phyloP scores from a whole-genome alignment of 2,797 vertebrate genomes.

The Sebastolobus altivelis region DNA sequence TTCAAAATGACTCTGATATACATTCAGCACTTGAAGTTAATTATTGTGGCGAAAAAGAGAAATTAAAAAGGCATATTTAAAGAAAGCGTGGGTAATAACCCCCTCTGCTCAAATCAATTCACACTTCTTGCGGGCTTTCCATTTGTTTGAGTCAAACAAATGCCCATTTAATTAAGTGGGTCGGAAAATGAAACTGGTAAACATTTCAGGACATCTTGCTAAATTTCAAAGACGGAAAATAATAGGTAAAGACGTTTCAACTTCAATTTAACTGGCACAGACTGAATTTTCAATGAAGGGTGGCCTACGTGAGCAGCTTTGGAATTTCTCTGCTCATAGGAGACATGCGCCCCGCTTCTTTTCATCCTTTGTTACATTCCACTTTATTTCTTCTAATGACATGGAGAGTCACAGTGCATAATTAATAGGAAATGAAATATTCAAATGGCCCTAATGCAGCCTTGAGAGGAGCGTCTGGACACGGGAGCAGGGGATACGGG shows the following conservation, averaged over 20 bases:
- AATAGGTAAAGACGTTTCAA: conserved; percentile 94
- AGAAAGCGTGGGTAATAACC: conserved; percentile 46
- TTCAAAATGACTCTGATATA: conserved; percentile 41
- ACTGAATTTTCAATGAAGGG: conserved; percentile 95
- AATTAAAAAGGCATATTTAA: conserved; percentile 67
- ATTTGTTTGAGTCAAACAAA: conserved; percentile 80
- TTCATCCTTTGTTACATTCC: conserved; percentile 99
- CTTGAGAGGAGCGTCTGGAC: conserved; percentile 96
- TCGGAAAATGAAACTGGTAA: conserved; percentile 79
- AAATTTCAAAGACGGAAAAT: conserved; percentile 91
- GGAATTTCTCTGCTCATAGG: conserved; percentile 93
- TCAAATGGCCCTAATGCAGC: conserved; percentile 99
- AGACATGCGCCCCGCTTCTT: conserved; percentile 93
- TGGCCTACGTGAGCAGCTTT: conserved; percentile 95
- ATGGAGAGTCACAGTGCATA: conserved; percentile 99
- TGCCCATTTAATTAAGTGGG: conserved; percentile 78
- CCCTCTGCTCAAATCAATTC: conserved; percentile 68
- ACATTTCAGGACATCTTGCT: conserved; percentile 86
- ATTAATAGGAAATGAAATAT: conserved; percentile 99
- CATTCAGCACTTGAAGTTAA: conserved; percentile 71
- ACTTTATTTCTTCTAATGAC: conserved; percentile 99
- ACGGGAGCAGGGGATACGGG: conserved; percentile 89
- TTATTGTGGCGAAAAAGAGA: conserved; percentile 55
- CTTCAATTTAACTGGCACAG: conserved; percentile 94
- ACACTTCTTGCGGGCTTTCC: conserved; percentile 56